Evolutionary conservation across 2,797 vertebrate genomes (phyloP).

Genomic region (Chaetophractus vellerosus): DNA sequence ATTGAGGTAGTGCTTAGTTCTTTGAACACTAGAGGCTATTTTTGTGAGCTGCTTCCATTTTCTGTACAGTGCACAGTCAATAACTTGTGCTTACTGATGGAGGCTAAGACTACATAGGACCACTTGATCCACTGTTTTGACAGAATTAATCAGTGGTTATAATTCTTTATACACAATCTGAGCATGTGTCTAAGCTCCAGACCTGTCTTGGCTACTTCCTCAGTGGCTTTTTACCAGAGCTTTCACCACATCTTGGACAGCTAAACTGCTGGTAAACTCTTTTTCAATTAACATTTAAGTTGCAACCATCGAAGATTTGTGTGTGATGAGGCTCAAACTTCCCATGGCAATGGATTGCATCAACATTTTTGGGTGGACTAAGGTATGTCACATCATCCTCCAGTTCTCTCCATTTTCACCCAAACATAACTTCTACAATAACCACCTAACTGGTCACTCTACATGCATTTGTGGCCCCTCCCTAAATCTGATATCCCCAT

Average conservation of each 20-base stretch:
- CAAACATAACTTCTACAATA: constrained; percentile 32
- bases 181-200: background rate
- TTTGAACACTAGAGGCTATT: constrained; percentile 56
- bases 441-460: background rate
- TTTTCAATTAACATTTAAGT: constrained; percentile 52
- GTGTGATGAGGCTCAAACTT: constrained; percentile 31
- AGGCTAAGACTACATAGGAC: background rate
- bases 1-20: constrained; percentile 57
- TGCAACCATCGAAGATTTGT: background rate
- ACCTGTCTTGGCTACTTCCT: background rate
- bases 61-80: constrained; percentile 14
- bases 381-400: background rate
- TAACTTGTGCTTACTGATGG: background rate
- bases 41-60: constrained; percentile 56
- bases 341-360: constrained; percentile 11
- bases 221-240: background rate
- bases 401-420: background rate
- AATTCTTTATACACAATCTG: background rate
- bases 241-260: constrained; percentile 25
- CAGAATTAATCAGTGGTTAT: constrained; percentile 56
- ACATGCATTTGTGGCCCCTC: background rate
- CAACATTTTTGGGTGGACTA: background rate
- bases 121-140: constrained; percentile 21
- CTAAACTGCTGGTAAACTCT: constrained; percentile 19
- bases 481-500: constrained; percentile 24